Percentiles rank a stretch among this genome's conserved stretches.
phyloP scores from a whole-genome alignment of 2,888 invertebrate species.

The Syrphus vitripennis region DNA sequence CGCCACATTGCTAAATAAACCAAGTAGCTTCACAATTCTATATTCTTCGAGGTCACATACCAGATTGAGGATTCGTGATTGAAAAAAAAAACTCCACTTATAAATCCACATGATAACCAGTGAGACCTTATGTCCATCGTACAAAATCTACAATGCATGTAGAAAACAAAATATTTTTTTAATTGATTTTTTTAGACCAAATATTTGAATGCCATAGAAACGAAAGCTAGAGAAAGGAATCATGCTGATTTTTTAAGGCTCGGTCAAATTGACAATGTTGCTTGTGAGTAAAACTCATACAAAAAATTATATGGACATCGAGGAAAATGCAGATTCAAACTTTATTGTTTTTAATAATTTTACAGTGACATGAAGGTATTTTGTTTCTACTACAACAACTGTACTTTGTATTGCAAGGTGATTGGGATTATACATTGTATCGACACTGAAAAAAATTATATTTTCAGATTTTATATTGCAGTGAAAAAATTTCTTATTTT shows the following conservation, averaged over 20 bases:
- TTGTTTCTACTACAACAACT: not conserved
- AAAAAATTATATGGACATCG: not conserved
- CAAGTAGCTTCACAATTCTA: constrained; percentile 23
- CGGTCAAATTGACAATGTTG: not conserved
- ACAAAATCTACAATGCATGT: constrained; percentile 3
- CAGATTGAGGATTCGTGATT: not conserved
- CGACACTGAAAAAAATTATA: not conserved
- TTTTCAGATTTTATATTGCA: too few relatives aligned
- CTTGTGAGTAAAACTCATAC: not conserved
- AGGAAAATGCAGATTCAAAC: not conserved
- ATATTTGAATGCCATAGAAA: not conserved
- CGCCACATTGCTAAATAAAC: not conserved
- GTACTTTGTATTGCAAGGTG: not conserved
- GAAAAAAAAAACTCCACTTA: not conserved
- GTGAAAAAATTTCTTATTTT: too few relatives aligned
- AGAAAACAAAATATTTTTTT: constrained; percentile 46
- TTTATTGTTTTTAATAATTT: not conserved
- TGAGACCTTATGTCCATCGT: not conserved
- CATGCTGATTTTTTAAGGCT: not conserved
- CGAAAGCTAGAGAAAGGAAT: not conserved
- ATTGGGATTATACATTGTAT: not conserved
- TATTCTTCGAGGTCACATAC: not conserved
- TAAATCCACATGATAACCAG: constrained; percentile 6
- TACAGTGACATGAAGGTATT: not conserved
- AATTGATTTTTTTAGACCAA: not conserved